phyloP scores from a whole-genome alignment of 2,888 invertebrate genomes.

The Noctua comes region DNA sequence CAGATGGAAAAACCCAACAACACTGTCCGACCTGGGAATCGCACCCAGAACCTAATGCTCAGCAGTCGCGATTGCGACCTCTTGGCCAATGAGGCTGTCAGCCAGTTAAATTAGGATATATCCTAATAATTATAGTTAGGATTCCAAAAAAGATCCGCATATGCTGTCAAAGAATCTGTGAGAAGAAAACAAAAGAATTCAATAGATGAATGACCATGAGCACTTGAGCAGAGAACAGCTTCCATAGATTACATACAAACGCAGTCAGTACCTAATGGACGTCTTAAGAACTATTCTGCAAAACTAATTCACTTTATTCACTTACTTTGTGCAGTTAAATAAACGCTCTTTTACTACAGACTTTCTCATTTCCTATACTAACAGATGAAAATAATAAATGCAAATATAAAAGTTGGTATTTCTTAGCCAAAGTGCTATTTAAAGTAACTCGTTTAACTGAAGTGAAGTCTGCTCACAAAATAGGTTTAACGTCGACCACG shows the following conservation, averaged over 20 bases:
- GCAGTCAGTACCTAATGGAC: not conserved
- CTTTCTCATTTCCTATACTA: constrained; percentile 47
- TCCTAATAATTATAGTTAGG: too few species aligned
- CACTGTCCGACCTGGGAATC: too few species aligned
- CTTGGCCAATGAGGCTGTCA: too few species aligned
- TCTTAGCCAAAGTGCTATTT: constrained; percentile 79
- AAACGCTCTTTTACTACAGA: constrained; percentile 40
- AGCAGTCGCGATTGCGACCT: too few species aligned
- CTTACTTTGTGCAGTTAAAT: constrained; percentile 34
- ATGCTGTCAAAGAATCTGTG: too few species aligned
- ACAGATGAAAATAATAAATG: constrained; percentile 72
- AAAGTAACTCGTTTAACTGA: constrained; percentile 82
- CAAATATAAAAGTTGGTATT: constrained; percentile 81
- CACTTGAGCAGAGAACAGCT: not conserved
- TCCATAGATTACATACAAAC: constrained; percentile 1
- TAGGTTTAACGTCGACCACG: constrained; percentile 84
- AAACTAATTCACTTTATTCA: constrained; percentile 36
- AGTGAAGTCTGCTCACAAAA: constrained; percentile 84
- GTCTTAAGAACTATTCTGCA: constrained; percentile 24
- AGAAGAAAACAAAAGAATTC: not conserved
- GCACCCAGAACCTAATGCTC: too few species aligned
- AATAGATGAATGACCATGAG: not conserved
- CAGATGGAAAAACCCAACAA: too few species aligned
- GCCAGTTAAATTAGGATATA: not conserved
- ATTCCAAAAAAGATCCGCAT: not conserved